Conservation (phyloP, 2,888 invertebrate genomes). For the Zeuzera pyrina region DNA sequence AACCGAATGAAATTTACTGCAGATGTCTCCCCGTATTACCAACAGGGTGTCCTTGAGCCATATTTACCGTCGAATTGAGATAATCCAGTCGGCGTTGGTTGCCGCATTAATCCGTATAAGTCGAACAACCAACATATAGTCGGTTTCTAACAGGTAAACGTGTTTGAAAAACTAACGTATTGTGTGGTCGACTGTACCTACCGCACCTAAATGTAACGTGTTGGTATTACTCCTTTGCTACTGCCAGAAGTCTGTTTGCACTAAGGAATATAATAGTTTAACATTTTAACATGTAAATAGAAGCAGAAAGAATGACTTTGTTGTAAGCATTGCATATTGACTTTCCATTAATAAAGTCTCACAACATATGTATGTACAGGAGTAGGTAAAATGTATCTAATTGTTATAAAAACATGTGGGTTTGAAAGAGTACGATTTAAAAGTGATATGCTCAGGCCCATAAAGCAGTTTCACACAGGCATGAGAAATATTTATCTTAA, state of each 20-base stretch:
- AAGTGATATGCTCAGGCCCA: slow-evolving; percentile 69
- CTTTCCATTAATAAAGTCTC: slow-evolving; percentile 43
- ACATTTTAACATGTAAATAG: slow-evolving; percentile 59
- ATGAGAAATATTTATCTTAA: slow-evolving; percentile 73
- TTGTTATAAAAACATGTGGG: slow-evolving; percentile 64
- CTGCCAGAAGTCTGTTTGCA: slow-evolving; percentile 32
- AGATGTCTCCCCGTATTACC: no score
- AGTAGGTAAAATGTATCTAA: slow-evolving; percentile 63
- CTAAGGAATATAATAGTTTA: slow-evolving; percentile 61
- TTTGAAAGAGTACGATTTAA: slow-evolving; percentile 60
- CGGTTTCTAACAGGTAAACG: no score
- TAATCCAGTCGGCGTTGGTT: no score
- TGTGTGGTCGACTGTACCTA: slow-evolving; percentile 13
- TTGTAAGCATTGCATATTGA: slow-evolving; percentile 37
- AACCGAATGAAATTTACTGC: no score
- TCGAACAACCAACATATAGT: no score
- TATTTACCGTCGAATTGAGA: no score
- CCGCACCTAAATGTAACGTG: slow-evolving; percentile 21
- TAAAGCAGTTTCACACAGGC: slow-evolving; percentile 68
- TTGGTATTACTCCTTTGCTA: slow-evolving; percentile 49
- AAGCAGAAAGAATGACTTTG: slow-evolving; percentile 34
- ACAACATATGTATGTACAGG: slow-evolving; percentile 56
- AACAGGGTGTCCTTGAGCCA: no score
- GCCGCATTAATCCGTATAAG: no score
- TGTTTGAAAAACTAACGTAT: no score